A percentile compares a stretch with the other conserved stretches of the same genome.
These are phyloP conservation scores for Syritta pipiens DNA, from an alignment of 2,888 invertebrate species.

Conservation along the genomic window DNA sequence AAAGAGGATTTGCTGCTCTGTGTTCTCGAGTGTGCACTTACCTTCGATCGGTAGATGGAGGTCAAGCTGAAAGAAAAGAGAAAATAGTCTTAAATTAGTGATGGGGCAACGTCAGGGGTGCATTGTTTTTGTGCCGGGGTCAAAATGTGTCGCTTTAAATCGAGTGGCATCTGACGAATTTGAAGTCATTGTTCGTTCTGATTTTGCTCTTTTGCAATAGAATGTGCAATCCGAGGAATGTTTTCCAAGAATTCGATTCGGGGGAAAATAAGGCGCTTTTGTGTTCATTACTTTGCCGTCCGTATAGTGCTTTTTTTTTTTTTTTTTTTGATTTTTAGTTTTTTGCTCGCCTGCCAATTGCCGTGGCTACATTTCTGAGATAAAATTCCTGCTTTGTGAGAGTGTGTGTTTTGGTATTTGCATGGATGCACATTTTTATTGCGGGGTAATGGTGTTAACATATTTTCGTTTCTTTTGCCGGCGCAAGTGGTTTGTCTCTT, in stretches of 20 bases:
- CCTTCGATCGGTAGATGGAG: conserved; percentile 55
- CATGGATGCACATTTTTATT: conserved; percentile 20
- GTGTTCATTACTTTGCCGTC: conserved; percentile 26
- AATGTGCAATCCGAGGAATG: conserved; percentile 41
- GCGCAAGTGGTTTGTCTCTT: background rate
- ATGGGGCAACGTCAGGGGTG: background rate
- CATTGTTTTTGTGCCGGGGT: too few species aligned
- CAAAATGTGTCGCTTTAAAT: conserved; percentile 17
- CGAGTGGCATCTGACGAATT: conserved; percentile 31
- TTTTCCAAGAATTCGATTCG: conserved; percentile 12
- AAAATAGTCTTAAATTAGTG: conserved; percentile 30
- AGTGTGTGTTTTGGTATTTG: conserved; percentile 20
- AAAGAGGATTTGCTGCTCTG: background rate
- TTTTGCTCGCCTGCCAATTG: too few species aligned
- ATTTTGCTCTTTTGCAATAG: background rate
- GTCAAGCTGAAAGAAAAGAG: conserved; percentile 54
- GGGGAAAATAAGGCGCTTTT: conserved; percentile 24
- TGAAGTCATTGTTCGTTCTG: background rate
- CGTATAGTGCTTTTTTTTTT: background rate
- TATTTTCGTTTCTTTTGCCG: conserved; percentile 1
- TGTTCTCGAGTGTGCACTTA: conserved; percentile 17
- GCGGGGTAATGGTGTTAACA: conserved; percentile 26
- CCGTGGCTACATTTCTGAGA: conserved; percentile 32
- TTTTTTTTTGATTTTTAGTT: background rate
- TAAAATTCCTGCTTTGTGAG: conserved; percentile 42